A percentile compares a stretch with the other conserved stretches of the same genome.
Conservation (phyloP, 2,888 invertebrate species). For the Agrenia bidenticulata region DNA sequence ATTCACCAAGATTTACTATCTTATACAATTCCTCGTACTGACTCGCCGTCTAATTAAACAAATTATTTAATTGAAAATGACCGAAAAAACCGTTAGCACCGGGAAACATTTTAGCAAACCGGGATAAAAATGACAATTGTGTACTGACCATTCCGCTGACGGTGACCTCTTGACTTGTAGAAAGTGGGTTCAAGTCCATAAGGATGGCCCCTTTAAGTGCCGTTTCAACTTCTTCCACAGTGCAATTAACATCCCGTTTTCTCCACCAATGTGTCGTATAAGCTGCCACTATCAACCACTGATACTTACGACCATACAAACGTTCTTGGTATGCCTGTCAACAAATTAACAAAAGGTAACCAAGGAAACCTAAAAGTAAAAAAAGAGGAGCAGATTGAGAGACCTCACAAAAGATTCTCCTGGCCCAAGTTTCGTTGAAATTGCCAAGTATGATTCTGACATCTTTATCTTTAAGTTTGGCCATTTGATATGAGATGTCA, state of each 20-base stretch:
- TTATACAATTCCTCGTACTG: slow-evolving; percentile 86
- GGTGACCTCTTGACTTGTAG: slow-evolving; percentile 81
- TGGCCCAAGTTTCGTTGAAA: slow-evolving; percentile 92
- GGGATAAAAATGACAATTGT: slow-evolving; percentile 61
- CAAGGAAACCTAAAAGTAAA: no score
- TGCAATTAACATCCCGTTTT: slow-evolving; percentile 53
- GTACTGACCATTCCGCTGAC: slow-evolving; percentile 90
- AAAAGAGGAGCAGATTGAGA: no score
- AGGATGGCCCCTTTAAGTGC: slow-evolving; percentile 86
- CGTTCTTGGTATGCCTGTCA: slow-evolving; percentile 50
- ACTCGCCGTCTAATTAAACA: slow-evolving; percentile 71
- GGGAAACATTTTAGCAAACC: not conserved
- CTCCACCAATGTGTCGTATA: slow-evolving; percentile 68
- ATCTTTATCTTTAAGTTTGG: slow-evolving; percentile 84
- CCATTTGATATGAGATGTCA: slow-evolving; percentile 76
- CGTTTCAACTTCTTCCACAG: slow-evolving; percentile 69
- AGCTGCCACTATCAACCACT: slow-evolving; percentile 86
- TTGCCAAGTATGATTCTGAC: slow-evolving; percentile 93
- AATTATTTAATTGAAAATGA: slow-evolving; percentile 1
- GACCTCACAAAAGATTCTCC: slow-evolving; percentile 84
- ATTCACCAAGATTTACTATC: slow-evolving; percentile 74
- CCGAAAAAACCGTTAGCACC: not conserved
- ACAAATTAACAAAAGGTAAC: no score
- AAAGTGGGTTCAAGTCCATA: slow-evolving; percentile 82
- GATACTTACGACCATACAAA: slow-evolving; percentile 86